These are phyloP conservation scores for Cryptoblepharus egeriae DNA, from an alignment of 2,797 vertebrate species.

Conservation along the genomic window DNA sequence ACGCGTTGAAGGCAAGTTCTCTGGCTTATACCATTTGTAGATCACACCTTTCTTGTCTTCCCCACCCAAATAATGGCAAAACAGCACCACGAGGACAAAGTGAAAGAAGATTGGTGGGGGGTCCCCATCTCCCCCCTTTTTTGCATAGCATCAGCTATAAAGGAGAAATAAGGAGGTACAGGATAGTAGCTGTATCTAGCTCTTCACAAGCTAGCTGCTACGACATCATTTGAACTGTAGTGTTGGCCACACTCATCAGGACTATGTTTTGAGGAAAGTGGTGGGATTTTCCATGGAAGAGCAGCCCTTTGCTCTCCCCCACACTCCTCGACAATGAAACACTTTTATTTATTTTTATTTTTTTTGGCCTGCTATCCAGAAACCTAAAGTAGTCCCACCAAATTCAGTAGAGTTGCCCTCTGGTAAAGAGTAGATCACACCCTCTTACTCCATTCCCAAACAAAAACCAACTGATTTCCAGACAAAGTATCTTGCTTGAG, in stretches of 20 bases:
- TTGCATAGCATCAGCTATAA: constrained; percentile 69
- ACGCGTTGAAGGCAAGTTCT: constrained; percentile 9
- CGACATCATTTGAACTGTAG: constrained; percentile 56
- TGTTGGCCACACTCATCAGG: constrained; percentile 53
- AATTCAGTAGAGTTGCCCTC: neutral
- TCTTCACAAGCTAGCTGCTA: constrained; percentile 47
- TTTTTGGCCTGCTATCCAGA: constrained; percentile 28
- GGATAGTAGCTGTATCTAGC: constrained; percentile 52
- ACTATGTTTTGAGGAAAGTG: constrained; percentile 30
- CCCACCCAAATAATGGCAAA: constrained; percentile 15
- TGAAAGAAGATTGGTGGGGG: constrained; percentile 48
- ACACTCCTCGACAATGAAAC: constrained; percentile 29
- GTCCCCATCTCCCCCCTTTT: neutral
- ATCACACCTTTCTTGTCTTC: constrained; percentile 41
- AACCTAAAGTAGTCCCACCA: neutral
- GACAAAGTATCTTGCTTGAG: neutral
- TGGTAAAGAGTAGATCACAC: neutral
- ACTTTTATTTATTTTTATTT: no score
- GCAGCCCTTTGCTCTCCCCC: neutral
- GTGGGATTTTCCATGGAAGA: neutral
- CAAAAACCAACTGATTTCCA: no score
- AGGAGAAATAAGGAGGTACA: constrained; percentile 52
- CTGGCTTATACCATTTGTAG: neutral
- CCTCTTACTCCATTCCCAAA: neutral
- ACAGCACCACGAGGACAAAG: constrained; percentile 65